phyloP scores from a whole-genome alignment of 1,140 invertebrate species.

The Aphelinus atriplicis region DNA sequence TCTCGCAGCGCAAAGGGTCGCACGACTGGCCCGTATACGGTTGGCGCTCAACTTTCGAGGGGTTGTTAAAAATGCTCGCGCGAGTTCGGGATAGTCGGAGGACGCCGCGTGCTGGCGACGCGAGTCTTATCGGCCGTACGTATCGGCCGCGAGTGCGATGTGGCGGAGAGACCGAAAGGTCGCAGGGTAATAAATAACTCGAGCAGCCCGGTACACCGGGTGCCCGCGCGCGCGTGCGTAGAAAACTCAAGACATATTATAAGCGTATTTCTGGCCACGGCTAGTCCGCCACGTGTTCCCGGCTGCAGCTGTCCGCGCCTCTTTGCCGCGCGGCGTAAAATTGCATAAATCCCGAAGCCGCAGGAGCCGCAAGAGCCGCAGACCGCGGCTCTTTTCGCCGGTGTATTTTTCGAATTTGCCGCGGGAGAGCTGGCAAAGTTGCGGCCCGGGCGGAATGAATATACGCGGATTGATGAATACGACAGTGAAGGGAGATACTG shows the following conservation, averaged over 20 bases:
- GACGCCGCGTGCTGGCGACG: constrained; percentile 39
- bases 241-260: constrained; percentile 53
- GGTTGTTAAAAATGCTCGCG: neutral
- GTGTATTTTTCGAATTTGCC: neutral
- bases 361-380: neutral
- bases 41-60: too few species aligned
- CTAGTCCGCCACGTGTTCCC: constrained; percentile 46
- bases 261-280: constrained; percentile 43
- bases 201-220: constrained; percentile 14
- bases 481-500: constrained; percentile 65
- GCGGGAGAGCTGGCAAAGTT: too few species aligned
- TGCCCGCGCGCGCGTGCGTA: constrained; percentile 49
- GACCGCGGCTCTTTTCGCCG: neutral
- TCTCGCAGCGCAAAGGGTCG: too few species aligned
- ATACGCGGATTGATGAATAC: too few species aligned
- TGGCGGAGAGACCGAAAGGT: constrained; percentile 60
- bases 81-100: neutral
- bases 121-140: constrained; percentile 54
- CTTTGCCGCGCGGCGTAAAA: constrained; percentile 50
- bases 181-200: constrained; percentile 62
- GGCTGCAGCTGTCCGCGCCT: constrained; percentile 53
- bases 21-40: too few species aligned
- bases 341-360: constrained; percentile 58
- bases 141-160: neutral
- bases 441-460: too few species aligned